Conservation (phyloP, 2,888 invertebrate species). For the Itoplectis maculator region DNA sequence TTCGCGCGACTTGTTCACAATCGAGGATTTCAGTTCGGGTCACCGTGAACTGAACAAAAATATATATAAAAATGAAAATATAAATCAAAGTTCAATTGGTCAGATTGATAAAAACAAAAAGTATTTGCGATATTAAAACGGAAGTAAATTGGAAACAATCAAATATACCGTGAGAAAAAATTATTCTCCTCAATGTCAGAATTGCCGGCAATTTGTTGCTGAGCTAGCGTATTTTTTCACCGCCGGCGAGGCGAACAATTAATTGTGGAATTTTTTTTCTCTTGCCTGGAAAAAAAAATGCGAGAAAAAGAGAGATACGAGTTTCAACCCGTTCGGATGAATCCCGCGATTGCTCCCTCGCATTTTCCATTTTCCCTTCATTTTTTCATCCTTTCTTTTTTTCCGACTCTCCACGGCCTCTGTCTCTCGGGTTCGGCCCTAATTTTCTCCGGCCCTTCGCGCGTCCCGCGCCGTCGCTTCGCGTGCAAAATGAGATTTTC, state of each 20-base stretch:
- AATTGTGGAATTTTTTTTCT: neutral
- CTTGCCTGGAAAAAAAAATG: neutral
- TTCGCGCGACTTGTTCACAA: neutral
- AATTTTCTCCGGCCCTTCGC: conserved; percentile 11
- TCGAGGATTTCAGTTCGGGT: neutral
- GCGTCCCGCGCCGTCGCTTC: too few species aligned
- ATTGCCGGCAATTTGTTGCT: too few species aligned
- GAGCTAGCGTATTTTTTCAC: too few species aligned
- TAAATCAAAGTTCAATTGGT: too few species aligned
- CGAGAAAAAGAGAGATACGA: neutral
- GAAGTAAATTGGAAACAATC: too few species aligned
- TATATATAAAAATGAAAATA: too few species aligned
- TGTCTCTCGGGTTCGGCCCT: neutral
- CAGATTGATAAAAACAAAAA: too few species aligned
- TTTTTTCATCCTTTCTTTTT: neutral
- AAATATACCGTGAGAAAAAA: too few species aligned
- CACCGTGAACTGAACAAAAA: too few species aligned
- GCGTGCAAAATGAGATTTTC: conserved; percentile 45
- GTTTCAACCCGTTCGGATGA: neutral
- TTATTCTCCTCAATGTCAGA: too few species aligned
- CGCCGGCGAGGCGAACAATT: too few species aligned
- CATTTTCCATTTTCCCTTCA: neutral
- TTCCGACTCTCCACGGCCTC: neutral
- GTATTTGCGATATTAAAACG: too few species aligned
- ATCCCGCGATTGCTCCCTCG: neutral